phyloP scores from a whole-genome alignment of 2,113 vertebrate genomes.

The Oreochromis niloticus region DNA sequence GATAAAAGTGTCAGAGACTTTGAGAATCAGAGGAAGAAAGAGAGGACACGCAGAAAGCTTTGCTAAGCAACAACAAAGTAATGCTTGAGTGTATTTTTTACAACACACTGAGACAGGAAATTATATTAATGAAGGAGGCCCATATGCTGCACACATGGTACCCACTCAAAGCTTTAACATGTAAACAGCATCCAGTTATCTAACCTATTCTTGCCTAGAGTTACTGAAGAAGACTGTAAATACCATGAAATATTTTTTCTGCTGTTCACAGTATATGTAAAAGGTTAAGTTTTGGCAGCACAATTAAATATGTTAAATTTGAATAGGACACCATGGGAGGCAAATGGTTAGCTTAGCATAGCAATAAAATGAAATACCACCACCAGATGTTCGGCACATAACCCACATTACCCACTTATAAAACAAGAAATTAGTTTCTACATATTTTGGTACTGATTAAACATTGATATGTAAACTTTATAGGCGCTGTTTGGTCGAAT shows the following conservation, averaged over 20 bases:
- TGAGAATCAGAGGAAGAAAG: background rate
- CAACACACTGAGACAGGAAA: background rate
- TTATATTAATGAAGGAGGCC: slow-evolving; percentile 1
- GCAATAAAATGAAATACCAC: too few species aligned
- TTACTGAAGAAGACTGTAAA: background rate
- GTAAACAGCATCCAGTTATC: background rate
- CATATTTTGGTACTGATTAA: background rate
- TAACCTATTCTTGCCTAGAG: background rate
- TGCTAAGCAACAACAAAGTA: background rate
- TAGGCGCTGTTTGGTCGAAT: too few species aligned
- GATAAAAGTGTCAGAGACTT: background rate
- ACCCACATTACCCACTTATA: background rate
- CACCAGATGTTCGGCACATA: background rate
- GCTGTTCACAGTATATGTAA: too few species aligned
- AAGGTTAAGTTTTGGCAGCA: too few species aligned
- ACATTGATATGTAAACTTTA: too few species aligned
- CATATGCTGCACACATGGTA: slow-evolving; percentile 19
- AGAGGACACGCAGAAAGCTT: background rate
- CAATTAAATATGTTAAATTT: too few species aligned
- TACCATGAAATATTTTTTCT: background rate
- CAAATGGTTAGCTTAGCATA: too few species aligned
- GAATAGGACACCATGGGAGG: too few species aligned
- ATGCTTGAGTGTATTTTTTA: background rate
- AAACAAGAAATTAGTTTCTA: background rate
- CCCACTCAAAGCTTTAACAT: background rate